Conservation (phyloP, 2,888 invertebrate genomes). For the Congeria kusceri region DNA sequence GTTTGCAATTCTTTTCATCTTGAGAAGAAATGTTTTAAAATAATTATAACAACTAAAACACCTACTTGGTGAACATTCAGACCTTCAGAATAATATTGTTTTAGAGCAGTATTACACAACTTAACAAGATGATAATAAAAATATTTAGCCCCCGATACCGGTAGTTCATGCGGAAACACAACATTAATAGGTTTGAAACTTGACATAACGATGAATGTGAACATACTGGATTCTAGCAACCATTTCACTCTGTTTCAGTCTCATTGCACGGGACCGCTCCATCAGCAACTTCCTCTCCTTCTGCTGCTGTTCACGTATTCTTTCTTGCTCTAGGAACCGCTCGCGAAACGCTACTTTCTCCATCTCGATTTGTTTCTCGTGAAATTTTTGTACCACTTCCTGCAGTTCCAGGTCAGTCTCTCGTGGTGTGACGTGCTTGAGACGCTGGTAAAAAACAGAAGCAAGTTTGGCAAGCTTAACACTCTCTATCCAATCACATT, state of each 20-base stretch:
- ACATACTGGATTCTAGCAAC: conserved; percentile 85
- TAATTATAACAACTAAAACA: too few species aligned
- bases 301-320: conserved; percentile 76
- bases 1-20: too few species aligned
- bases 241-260: conserved; percentile 83
- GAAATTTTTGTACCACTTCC: conserved; percentile 80
- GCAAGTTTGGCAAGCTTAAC: too few species aligned
- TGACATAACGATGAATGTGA: background rate
- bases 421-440: conserved; percentile 84
- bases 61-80: too few species aligned
- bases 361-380: conserved; percentile 83
- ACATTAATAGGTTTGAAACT: too few species aligned
- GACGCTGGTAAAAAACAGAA: conserved; percentile 70
- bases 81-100: too few species aligned
- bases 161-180: too few species aligned
- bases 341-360: conserved; percentile 83
- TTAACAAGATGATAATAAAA: too few species aligned
- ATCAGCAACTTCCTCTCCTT: conserved; percentile 78
- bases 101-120: too few species aligned
- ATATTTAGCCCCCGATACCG: too few species aligned
- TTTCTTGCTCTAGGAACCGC: conserved; percentile 81
- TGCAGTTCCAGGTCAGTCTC: conserved; percentile 84
- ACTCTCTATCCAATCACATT: too few species aligned
- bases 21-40: too few species aligned
- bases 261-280: conserved; percentile 77